A percentile compares a stretch with the other conserved stretches of the same genome.
Conservation (phyloP, 2,797 vertebrate genomes). For the Tarsius wallacei region DNA sequence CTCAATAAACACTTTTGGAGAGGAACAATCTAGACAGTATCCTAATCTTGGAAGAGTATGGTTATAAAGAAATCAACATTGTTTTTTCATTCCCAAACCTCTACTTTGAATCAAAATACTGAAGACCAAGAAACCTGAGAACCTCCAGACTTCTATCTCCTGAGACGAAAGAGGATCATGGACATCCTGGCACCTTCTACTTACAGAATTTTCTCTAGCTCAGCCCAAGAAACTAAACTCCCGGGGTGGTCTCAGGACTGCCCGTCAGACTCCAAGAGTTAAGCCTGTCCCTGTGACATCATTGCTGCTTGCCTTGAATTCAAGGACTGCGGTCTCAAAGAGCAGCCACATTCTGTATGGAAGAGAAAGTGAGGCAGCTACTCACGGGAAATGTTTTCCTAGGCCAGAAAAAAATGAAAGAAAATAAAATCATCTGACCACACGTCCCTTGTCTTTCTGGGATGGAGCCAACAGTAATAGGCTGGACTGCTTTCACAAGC, state of each 20-base stretch:
- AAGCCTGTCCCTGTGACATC: not conserved
- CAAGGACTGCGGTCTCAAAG: not conserved
- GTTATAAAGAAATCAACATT: not conserved
- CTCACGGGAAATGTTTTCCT: not conserved
- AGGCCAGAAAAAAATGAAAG: constrained; percentile 10
- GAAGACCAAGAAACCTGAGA: not conserved
- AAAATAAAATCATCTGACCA: constrained; percentile 59
- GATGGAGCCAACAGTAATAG: constrained; percentile 68
- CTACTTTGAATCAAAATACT: not conserved
- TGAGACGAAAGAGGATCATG: not conserved
- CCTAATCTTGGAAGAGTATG: not conserved
- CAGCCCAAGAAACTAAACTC: not conserved
- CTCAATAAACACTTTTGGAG: not conserved
- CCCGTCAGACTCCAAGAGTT: not conserved
- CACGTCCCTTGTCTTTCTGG: not conserved
- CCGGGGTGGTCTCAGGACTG: not conserved
- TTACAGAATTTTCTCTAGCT: not conserved
- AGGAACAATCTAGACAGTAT: not conserved
- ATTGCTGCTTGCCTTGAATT: not conserved
- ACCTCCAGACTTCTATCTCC: not conserved
- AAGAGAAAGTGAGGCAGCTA: not conserved
- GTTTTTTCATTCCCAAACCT: not conserved
- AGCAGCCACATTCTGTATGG: rapidly evolving
- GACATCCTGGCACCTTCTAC: not conserved
- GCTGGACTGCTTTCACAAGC: constrained; percentile 44